Evolutionary conservation across 1,140 invertebrate genomes (phyloP).

Genomic region (Pomacea maculata): DNA sequence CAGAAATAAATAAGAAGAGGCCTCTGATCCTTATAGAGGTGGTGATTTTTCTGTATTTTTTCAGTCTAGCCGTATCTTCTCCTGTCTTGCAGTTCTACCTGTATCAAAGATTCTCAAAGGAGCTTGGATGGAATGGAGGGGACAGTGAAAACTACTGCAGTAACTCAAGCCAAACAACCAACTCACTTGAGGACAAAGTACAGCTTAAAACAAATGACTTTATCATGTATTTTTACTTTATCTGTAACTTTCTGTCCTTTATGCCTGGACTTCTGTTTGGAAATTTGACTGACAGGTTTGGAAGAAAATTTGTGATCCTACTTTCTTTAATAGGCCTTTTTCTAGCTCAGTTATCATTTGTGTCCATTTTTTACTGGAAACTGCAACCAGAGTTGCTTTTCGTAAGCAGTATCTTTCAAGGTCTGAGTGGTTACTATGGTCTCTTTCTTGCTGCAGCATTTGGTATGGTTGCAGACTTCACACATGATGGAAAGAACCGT

Average conservation of each 20-base stretch:
- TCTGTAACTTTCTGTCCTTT: constrained; percentile 11
- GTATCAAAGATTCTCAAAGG: constrained; percentile 5
- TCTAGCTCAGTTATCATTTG: background rate
- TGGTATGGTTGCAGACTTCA: constrained; percentile 17
- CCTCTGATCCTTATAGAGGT: constrained; percentile 3
- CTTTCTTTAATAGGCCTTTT: background rate
- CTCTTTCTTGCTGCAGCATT: constrained; percentile 9
- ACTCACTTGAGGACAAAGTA: background rate
- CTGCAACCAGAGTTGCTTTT: background rate
- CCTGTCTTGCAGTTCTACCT: constrained; percentile 19
- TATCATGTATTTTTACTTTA: constrained; percentile 13
- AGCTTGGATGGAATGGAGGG: background rate
- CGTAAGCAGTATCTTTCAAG: background rate
- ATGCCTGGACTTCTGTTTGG: constrained; percentile 8
- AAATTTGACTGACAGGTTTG: constrained; percentile 6
- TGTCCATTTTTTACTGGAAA: background rate
- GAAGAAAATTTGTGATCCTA: constrained; percentile 13
- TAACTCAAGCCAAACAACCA: background rate
- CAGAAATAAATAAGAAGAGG: too few relatives aligned
- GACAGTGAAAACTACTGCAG: too few relatives aligned
- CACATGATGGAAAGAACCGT: background rate
- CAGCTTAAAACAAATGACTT: constrained; percentile 1
- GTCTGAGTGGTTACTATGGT: constrained; percentile 14
- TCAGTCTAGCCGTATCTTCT: background rate
- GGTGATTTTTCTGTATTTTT: constrained; percentile 10